phyloP scores from a whole-genome alignment of 2,113 vertebrate species.

The Hippopotamus amphibius region DNA sequence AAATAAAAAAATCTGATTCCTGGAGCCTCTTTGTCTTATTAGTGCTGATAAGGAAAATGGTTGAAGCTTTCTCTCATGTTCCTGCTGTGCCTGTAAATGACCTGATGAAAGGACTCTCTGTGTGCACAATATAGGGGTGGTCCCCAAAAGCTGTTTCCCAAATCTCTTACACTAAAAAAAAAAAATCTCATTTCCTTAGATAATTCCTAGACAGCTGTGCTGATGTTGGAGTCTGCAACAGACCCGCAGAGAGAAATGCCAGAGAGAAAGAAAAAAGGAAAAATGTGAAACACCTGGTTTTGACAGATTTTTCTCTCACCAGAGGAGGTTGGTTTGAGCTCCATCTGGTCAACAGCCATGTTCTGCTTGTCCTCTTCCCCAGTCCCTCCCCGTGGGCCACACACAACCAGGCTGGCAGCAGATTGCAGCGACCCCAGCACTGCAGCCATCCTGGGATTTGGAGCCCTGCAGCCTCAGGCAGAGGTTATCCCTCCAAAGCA shows the following conservation, averaged over 20 bases:
- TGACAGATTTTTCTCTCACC: constrained; percentile 61
- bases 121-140: not conserved
- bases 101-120: not conserved
- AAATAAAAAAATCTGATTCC: not conserved
- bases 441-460: constrained; percentile 24
- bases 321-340: constrained; percentile 43
- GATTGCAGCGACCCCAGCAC: constrained; percentile 31
- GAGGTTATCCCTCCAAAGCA: not conserved
- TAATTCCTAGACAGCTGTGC: constrained; percentile 36
- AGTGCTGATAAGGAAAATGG: not conserved
- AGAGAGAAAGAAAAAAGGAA: not conserved
- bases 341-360: constrained; percentile 69
- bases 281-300: constrained; percentile 72
- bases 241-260: not conserved
- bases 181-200: constrained; percentile 35
- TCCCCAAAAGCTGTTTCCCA: constrained; percentile 29
- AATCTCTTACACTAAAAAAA: not conserved
- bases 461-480: not conserved
- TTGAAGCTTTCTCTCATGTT: not conserved
- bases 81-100: constrained; percentile 3
- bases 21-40: not conserved
- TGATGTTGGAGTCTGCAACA: not conserved
- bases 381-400: not conserved
- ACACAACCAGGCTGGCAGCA: constrained; percentile 17
- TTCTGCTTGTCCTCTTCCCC: constrained; percentile 35